Base-by-base conservation (phyloP, 2,888 invertebrate genomes). In the Troilus luridus region DNA sequence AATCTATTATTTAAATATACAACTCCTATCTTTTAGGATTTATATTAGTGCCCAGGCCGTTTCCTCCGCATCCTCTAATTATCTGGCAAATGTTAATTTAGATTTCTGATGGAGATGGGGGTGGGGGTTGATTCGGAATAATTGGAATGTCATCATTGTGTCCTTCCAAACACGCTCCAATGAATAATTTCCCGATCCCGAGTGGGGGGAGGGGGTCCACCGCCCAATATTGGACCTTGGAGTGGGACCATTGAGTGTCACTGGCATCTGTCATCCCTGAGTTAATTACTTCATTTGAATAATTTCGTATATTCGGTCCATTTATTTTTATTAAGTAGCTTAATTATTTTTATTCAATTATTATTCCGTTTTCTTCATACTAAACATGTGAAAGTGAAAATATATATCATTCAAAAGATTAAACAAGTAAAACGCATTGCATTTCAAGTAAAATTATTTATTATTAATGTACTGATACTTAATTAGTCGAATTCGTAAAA, bases 21-120 rank as follows among this genome's bases (percentile, higher is more conserved):
- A 24, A 67, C 12, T 24, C 5, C 24, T 24, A 24, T 11, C 24
- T 24, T 14, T 67, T 24, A 6, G 67, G 14, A 2, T 12, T 24
- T 11, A 12, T 24, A 14, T 3, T 12, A 14, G 10, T 17, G 24
- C 17, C 1, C 7, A 7, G 11, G 24, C 11, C 11, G 41, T 41
- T 41, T 41, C 12, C 17, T 41, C 72, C 8, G 41, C 1, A 3
- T 41, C 41, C 72, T 27, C 1, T 77, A 77, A 77, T 77, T 19
- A 41, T 41, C 41, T 41, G 72, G 14, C 72, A 77, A 77, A 77
- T 77, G 72, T 77, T 77, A 77, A 77, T 77, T 77, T 77, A 77
- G 72, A 41, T 77, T 24, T 11, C 41, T 77, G 9, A 27, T 77
- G 27, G 19, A 41, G 41, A 41, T 8, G 1, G 72, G n/a, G 10